Evolutionary conservation across 2,888 invertebrate species (phyloP).

Genomic region (Synanthedon formicaeformis): DNA sequence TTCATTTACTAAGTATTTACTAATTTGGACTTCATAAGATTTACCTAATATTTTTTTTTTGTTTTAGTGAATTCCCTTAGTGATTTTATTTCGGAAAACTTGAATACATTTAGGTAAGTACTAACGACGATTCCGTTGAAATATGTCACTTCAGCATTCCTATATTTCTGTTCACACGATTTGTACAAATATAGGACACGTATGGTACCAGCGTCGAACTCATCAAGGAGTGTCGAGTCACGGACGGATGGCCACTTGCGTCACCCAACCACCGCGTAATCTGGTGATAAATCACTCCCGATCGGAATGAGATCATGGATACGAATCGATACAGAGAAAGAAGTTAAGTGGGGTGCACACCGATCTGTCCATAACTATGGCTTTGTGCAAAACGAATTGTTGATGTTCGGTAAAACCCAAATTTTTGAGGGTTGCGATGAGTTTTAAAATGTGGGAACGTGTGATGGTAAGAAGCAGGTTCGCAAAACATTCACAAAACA

Average conservation of each 20-base stretch:
- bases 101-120: no score
- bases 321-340: slow-evolving; percentile 40
- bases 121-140: no score
- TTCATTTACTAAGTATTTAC: no score
- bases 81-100: no score
- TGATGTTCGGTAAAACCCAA: neutral
- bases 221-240: slow-evolving; percentile 61
- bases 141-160: neutral
- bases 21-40: no score
- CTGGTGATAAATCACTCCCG: slow-evolving; percentile 52
- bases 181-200: slow-evolving; percentile 45
- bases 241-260: slow-evolving; percentile 56
- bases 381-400: neutral
- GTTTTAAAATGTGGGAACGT: no score
- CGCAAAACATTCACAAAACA: no score
- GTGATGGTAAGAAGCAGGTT: no score
- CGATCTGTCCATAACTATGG: neutral
- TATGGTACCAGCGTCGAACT: slow-evolving; percentile 29
- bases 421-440: neutral
- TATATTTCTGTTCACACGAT: neutral
- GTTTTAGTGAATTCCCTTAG: no score
- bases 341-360: slow-evolving; percentile 12
- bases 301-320: slow-evolving; percentile 58
- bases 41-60: no score
- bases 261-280: slow-evolving; percentile 51